Evolutionary conservation across 1,140 invertebrate species (phyloP), one percentile per base, ranked within the genome.

Genomic region (Chrysopa pallens): DNA sequence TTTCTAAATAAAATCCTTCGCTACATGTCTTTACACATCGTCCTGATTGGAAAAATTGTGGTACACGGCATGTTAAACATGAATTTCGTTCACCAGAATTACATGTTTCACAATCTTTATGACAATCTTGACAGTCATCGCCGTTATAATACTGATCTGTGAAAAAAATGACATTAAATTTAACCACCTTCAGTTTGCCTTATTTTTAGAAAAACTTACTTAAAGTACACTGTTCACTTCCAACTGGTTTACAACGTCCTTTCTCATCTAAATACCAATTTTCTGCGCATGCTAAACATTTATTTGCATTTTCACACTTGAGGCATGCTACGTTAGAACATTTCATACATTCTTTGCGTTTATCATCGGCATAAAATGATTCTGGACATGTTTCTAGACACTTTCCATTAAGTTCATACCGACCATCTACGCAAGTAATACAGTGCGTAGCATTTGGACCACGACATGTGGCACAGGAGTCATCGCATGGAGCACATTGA

Each of bases 381-480:
- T 64, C 66, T 1, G 81, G 80, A 55, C 83, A 88, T 13, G 68
- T 61, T 40, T 65, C 63, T n/a, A 74, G 57, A 54, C 73, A 75
- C 48, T 68, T 62, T 42, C 76, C 78, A 50, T 79, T 70, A 47
- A 74, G 66, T 29, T 74, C 73, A 50, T 72, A 83, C 36, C 68
- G 64, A 44, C 76, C 76, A 29, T 70, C 56, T 36, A 70, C 70
- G 61, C 87, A 91, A 9, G 77, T 75, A 31, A 90, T 76, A 60
- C 87, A 92, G 44, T 89, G 76, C 31, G 74, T 69, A 49, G 80
- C 74, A 17, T 73, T 72, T 6, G 77, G 73, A 14, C 84, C 85
- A 47, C 72, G 78, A 55, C 87, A 92, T 1, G 84, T 85, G 48
- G 78, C 80, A 59, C 87, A 92, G 6, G 74, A 74, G 8, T 71